Conservation (phyloP, 2,797 vertebrate genomes). For the Potorous gilbertii region DNA sequence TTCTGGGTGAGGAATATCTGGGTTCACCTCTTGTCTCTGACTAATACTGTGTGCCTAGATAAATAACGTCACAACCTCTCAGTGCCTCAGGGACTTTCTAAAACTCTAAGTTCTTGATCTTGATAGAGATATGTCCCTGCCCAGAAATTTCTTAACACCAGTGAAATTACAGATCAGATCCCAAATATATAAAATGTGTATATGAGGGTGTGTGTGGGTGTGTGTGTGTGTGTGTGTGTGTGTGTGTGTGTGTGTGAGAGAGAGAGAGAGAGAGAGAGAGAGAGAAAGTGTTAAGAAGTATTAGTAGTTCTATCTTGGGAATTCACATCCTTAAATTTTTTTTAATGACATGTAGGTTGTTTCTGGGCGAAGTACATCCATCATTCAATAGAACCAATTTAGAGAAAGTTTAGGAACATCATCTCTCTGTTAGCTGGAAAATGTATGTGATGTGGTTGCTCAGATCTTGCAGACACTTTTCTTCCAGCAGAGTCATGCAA, state of each 20-base stretch:
- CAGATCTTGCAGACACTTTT: neutral
- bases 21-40: neutral
- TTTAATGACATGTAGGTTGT: neutral
- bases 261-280: no score
- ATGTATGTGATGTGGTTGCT: neutral
- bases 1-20: neutral
- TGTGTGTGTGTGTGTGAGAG: no score
- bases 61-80: neutral
- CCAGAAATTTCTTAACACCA: neutral
- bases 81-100: neutral
- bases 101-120: neutral
- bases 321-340: neutral
- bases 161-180: neutral
- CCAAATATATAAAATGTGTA: neutral
- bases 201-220: no score
- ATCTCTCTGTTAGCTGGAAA: no score
- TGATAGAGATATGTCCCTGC: neutral
- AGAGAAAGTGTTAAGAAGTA: no score
- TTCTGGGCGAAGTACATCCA: neutral
- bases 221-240: no score
- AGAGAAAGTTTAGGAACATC: neutral
- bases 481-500: neutral
- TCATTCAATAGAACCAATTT: neutral
- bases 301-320: neutral
- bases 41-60: neutral